Evolutionary conservation across 2,113 vertebrate genomes (phyloP), one percentile per base, ranked within the genome.

Genomic region (Gambusia holbrooki): DNA sequence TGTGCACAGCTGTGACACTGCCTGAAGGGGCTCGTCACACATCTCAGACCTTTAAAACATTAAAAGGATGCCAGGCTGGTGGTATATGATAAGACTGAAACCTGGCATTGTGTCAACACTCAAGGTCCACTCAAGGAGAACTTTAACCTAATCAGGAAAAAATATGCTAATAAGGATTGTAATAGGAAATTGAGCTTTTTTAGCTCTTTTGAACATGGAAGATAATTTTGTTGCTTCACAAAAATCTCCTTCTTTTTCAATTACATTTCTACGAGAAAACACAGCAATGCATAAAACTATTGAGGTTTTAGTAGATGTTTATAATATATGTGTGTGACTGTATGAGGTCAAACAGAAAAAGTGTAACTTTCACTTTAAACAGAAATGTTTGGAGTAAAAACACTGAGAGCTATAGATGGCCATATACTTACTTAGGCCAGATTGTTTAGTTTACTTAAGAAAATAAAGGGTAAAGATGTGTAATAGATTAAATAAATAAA

Each of bases 51-150:
- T 72, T 74, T 66, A 65, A 69, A 79, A 73, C 76, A 11, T 51
- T 66, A 48, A 77, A 42, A 66, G 65, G 66, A 76, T 40, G 71
- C 30, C n/a, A 25, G 48, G 65, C 32, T 80, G 77, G 63, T 69
- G 68, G 80, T 37, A 74, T 51, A 19, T 25, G 28, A 66, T 62
- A 3, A 60, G 35, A 62, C 45, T 17, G 48, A 71, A 25, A 58
- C 45, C 14, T 48, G 45, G 51, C 51, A 58, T 25, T 58, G 7
- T 28, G 42, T 15, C 35, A 35, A 35, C 30, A 4, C 0, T 67
- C 58, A 42, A 30, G 32, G 66, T 69, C 83, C 69, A 71, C 45
- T 84, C 62, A 51, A 62, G 71, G 65, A 37, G 37, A 84, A 73
- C 30, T 65, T 51, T 22, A 51, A 51, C 19, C 17, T 51, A 19